These are phyloP conservation scores for Hippocampus guttulatus DNA, from an alignment of 2,113 vertebrate species.

Conservation along the genomic window DNA sequence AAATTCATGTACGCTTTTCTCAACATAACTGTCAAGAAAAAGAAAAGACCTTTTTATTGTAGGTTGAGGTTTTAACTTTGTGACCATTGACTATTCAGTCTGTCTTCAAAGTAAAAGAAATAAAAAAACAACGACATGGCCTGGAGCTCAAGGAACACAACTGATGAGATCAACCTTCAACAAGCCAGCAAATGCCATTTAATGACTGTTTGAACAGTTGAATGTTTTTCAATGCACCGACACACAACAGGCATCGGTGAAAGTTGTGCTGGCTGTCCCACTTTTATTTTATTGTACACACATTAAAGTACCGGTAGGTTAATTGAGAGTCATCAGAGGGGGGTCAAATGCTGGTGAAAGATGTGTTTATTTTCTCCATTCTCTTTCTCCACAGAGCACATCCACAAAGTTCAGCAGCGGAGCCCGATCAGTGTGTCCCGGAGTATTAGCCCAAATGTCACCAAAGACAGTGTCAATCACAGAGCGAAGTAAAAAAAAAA, in stretches of 20 bases:
- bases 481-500: slow-evolving; percentile 72
- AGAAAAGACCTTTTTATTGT: too few species aligned
- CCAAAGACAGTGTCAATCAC: slow-evolving; percentile 81
- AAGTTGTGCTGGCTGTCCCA: neutral
- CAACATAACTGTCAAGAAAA: too few species aligned
- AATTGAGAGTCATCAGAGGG: neutral
- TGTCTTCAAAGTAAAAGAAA: neutral
- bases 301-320: neutral
- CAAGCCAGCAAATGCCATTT: neutral
- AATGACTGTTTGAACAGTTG: neutral
- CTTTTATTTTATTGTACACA: neutral
- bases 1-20: too few species aligned
- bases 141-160: neutral
- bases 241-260: neutral
- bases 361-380: slow-evolving; percentile 15
- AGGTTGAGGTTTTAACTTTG: neutral
- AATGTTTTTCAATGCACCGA: neutral
- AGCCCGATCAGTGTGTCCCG: slow-evolving; percentile 59
- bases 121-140: neutral
- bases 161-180: neutral
- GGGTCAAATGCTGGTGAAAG: neutral
- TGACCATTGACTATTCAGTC: neutral
- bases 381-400: slow-evolving; percentile 73
- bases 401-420: slow-evolving; percentile 77
- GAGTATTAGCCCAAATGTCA: slow-evolving; percentile 75